These are phyloP conservation scores for Onychomys leucogaster DNA, from an alignment of 2,797 vertebrate genomes.

Conservation along the genomic window DNA sequence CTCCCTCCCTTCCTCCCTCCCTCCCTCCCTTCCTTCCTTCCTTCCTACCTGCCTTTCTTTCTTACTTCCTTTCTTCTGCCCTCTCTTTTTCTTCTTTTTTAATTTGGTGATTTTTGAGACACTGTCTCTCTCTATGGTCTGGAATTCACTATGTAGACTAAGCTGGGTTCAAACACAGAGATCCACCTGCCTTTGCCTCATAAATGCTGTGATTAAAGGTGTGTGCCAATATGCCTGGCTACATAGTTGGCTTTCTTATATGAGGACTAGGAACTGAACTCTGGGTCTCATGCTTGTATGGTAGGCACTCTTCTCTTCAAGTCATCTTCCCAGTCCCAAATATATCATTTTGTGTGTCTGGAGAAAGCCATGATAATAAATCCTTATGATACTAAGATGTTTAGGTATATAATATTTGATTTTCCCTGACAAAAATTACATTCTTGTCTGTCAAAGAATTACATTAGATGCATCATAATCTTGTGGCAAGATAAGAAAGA, in stretches of 20 bases:
- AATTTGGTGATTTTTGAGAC: not conserved
- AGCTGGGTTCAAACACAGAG: not conserved
- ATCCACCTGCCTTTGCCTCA: not conserved
- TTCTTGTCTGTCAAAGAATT: not conserved
- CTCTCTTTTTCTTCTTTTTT: not conserved
- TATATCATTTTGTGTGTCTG: not conserved
- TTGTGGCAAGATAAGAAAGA: not conserved
- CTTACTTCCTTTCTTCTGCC: fast-evolving
- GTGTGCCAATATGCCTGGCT: not conserved
- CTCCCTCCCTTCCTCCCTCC: fast-evolving
- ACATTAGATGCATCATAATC: not conserved
- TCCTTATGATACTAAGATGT: not conserved
- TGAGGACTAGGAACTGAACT: not conserved
- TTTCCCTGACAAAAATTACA: not conserved
- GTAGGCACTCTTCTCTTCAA: not conserved
- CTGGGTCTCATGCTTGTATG: not conserved
- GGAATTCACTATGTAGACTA: not conserved
- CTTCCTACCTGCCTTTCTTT: too few relatives aligned
- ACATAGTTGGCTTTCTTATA: not conserved
- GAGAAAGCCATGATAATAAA: not conserved
- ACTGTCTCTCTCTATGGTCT: not conserved
- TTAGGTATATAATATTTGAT: not conserved
- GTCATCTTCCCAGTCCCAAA: not conserved
- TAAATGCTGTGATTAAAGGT: not conserved
- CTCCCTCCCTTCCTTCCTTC: fast-evolving